Percentiles rank a stretch among this genome's conserved stretches.
Evolutionary conservation across 2,113 vertebrate species (phyloP).

Genomic region (Crotophaga sulcirostris): DNA sequence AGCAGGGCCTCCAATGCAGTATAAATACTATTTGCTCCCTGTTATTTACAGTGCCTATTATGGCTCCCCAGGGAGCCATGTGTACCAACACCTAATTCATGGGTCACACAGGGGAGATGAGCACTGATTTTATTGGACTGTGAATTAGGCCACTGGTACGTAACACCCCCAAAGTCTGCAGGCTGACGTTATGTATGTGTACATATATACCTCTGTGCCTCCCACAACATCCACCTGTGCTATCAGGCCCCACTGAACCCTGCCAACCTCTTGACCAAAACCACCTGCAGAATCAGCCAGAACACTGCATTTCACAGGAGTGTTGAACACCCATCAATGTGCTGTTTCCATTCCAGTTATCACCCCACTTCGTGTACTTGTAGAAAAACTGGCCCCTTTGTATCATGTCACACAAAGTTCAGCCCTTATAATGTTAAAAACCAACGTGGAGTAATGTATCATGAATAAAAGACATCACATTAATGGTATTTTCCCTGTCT

Average conservation of each 20-base stretch:
- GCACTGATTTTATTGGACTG: neutral
- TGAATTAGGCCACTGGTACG: constrained; percentile 2
- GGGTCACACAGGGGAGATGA: neutral
- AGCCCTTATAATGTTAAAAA: neutral
- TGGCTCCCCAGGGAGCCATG: neutral
- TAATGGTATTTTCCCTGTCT: neutral
- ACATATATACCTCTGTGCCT: neutral
- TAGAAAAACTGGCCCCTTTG: neutral
- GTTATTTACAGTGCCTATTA: constrained; percentile 4
- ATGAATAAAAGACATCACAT: neutral
- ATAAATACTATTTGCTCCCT: constrained; percentile 10
- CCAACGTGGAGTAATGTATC: neutral
- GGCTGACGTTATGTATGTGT: neutral
- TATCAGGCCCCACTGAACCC: neutral
- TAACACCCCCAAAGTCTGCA: neutral
- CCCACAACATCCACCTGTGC: neutral
- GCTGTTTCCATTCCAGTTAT: neutral
- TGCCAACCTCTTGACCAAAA: neutral
- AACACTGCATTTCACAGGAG: neutral
- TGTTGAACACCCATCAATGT: accelerated
- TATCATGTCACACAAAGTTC: neutral
- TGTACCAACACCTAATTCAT: neutral
- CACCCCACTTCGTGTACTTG: neutral
- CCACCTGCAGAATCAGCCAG: neutral
- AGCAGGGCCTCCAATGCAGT: neutral